Conservation (phyloP, 1,140 invertebrate species). For the Trichoplusia ni region DNA sequence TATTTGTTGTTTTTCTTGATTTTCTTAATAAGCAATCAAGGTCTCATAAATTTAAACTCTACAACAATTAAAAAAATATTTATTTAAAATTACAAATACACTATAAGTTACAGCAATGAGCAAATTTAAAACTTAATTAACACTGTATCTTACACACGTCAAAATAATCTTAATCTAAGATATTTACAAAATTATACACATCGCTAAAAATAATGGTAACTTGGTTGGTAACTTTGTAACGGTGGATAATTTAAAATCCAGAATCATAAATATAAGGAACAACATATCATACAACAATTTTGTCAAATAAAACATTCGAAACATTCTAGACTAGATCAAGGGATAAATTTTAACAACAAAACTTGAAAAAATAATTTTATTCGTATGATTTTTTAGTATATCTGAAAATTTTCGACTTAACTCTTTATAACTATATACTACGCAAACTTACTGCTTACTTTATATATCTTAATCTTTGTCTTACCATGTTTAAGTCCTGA, state of each 20-base stretch:
- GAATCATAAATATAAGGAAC: no score
- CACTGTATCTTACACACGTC: neutral
- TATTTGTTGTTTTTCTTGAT: neutral
- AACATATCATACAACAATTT: no score
- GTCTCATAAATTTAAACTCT: neutral
- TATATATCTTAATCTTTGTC: neutral
- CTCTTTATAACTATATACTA: no score
- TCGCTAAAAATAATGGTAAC: conserved; percentile 6
- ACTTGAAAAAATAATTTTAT: no score
- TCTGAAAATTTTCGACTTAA: no score
- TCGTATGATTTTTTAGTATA: no score
- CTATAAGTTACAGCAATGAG: conserved; percentile 25
- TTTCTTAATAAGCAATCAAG: neutral
- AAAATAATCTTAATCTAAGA: neutral
- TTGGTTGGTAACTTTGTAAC: conserved; percentile 13
- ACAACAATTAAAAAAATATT: neutral
- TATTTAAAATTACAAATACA: conserved; percentile 21
- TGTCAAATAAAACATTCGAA: no score
- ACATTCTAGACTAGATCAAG: no score
- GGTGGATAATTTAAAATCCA: neutral
- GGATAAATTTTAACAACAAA: no score
- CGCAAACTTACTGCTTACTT: neutral
- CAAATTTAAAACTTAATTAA: neutral
- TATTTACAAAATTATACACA: conserved; percentile 14
- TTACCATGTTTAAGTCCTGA: neutral